These are phyloP conservation scores for Conistra vaccinii DNA, from an alignment of 2,888 invertebrate species.

Conservation along the genomic window DNA sequence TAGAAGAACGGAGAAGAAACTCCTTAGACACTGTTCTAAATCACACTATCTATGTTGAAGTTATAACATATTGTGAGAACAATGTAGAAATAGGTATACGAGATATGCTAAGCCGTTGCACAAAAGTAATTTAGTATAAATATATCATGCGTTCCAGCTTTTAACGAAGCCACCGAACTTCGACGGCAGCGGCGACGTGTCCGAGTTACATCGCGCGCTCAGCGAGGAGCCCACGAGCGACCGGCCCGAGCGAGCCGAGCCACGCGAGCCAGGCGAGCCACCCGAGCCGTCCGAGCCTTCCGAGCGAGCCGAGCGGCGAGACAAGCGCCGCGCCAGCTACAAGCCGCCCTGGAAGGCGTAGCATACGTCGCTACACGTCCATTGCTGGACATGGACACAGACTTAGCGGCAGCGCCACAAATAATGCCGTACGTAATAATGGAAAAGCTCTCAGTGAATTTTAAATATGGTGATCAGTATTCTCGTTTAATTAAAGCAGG, in stretches of 20 bases:
- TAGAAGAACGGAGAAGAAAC: not conserved
- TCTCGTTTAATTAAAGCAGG: not conserved
- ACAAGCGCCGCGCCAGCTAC: conserved; percentile 35
- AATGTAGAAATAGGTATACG: not conserved
- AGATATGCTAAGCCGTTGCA: not conserved
- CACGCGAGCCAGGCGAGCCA: conserved; percentile 68
- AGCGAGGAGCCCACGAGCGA: conserved; percentile 85
- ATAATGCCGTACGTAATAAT: not conserved
- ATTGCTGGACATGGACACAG: not conserved
- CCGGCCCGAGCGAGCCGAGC: conserved; percentile 66
- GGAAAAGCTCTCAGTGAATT: not conserved
- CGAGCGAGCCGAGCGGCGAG: conserved; percentile 55
- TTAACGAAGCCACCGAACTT: conserved; percentile 87
- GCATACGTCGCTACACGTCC: not conserved
- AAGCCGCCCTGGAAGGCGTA: conserved; percentile 88
- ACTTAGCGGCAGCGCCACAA: not conserved
- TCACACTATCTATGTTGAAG: not conserved
- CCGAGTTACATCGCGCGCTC: conserved; percentile 44
- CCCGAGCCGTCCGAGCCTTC: conserved; percentile 68
- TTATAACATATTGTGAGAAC: not conserved
- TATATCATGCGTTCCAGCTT: conserved; percentile 76
- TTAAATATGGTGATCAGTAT: not conserved
- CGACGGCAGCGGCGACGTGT: conserved; percentile 70
- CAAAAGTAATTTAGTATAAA: not conserved
- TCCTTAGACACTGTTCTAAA: not conserved